Percentiles rank a stretch among this genome's conserved stretches.
Evolutionary conservation across 2,888 invertebrate genomes (phyloP).

Genomic region (Drosophila ezoana): DNA sequence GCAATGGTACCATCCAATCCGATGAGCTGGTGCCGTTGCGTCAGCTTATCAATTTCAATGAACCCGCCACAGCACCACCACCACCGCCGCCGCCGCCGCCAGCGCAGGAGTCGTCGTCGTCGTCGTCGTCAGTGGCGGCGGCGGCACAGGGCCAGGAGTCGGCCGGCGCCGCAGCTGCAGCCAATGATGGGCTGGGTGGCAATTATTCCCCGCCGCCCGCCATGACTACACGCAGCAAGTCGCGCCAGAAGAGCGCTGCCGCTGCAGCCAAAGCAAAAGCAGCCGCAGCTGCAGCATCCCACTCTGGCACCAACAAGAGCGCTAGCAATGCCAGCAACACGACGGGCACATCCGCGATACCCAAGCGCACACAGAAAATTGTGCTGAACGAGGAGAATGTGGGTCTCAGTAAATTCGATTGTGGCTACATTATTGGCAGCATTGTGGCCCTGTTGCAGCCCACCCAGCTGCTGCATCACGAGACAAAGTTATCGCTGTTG

Average conservation of each 20-base stretch:
- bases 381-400: constrained; percentile 79
- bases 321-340: neutral
- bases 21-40: constrained; percentile 67
- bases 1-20: constrained; percentile 39
- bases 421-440: constrained; percentile 78
- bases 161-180: neutral
- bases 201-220: constrained; percentile 31
- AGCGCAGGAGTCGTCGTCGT: neutral
- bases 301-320: constrained; percentile 12
- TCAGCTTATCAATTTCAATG: constrained; percentile 61
- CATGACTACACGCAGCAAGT: constrained; percentile 66
- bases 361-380: constrained; percentile 71
- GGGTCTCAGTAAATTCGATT: constrained; percentile 82
- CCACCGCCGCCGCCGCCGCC: neutral
- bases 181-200: neutral
- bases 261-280: constrained; percentile 63
- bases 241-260: constrained; percentile 66
- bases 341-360: constrained; percentile 29
- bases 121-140: neutral
- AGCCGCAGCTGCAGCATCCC: constrained; percentile 43
- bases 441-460: constrained; percentile 89
- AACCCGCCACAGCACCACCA: constrained; percentile 23
- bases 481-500: constrained; percentile 91
- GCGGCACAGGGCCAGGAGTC: neutral
- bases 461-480: constrained; percentile 88